Base-by-base conservation (phyloP, 2,797 vertebrate genomes). In the Coilia nasus region DNA sequence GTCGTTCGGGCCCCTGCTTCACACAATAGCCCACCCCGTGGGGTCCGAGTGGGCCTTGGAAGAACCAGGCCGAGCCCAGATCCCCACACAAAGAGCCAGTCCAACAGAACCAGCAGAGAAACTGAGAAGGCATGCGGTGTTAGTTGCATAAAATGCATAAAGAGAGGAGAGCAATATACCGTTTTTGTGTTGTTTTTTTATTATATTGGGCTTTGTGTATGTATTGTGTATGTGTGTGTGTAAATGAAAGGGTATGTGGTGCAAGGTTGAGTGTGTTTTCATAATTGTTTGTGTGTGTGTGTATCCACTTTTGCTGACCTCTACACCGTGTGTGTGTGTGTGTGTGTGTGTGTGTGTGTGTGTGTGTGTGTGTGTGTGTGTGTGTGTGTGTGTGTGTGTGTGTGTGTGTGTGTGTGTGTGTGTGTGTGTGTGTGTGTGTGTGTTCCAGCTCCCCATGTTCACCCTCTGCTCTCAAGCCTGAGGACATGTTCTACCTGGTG, bases 401-500 rank as follows among this genome's bases (percentile, higher is more conserved):
- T 54, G 64, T 83, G 54, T 64, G 47, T 60, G 62, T 62, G 28
- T 31, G 59, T 86, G 64, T 57, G 78, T 83, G 44, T 57, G 60
- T 87, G n/a, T 78, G 3, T 86, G 71, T 83, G 28, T 25, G 0
- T 60, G 44, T 17, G 19, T 9, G 28, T 71, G 47, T n/a, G n/a
- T n/a, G 80, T 50, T 85, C 47, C 28, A 5, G 15, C 67, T 41
- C 67, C 31, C 67, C 67, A 41, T 28, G 28, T 31, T 75, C 67
- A 17, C 28, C 67, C 28, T 75, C 67, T 41, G 28, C 67, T 41
- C 14, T 75, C 14, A 82, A 46, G 14, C 84, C 87, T 80, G 90
- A 88, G 23, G 64, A 86, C 15, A 15, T 6, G 3, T 87, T 88
- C 82, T 62, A 85, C 21, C 3, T 85, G 6, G 19, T 86, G 50